Conservation (phyloP, 2,888 invertebrate species). For the Strigamia transsilvanica region DNA sequence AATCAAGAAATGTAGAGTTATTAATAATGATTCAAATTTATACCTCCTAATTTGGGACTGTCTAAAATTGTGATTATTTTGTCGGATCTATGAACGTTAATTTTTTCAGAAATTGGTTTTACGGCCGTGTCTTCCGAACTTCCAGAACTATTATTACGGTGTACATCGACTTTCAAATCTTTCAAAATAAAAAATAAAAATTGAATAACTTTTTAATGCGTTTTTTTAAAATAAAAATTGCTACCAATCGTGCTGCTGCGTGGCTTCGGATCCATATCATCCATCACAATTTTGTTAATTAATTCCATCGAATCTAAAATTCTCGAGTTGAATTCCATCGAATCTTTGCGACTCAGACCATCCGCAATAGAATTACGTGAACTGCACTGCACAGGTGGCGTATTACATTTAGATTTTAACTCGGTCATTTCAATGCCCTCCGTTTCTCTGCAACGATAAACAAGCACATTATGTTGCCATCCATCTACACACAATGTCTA, state of each 20-base stretch:
- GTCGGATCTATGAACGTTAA: slow-evolving; percentile 40
- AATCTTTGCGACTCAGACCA: slow-evolving; percentile 66
- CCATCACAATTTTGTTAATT: slow-evolving; percentile 59
- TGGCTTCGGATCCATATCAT: slow-evolving; percentile 58
- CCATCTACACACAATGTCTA: neutral
- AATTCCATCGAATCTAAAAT: slow-evolving; percentile 60
- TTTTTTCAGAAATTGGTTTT: slow-evolving; percentile 57
- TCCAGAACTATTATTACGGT: slow-evolving; percentile 70
- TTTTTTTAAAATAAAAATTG: slow-evolving; percentile 40
- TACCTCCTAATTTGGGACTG: slow-evolving; percentile 54
- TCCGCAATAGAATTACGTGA: slow-evolving; percentile 73
- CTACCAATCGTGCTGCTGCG: slow-evolving; percentile 72
- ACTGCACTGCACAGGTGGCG: slow-evolving; percentile 71
- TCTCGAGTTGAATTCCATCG: neutral
- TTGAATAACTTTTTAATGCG: neutral
- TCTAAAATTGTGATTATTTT: slow-evolving; percentile 2
- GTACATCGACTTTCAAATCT: slow-evolving; percentile 93
- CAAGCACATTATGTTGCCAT: too few relatives aligned
- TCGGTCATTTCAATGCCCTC: slow-evolving; percentile 87
- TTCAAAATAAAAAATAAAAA: slow-evolving; percentile 9
- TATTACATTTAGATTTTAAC: slow-evolving; percentile 65
- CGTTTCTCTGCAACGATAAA: slow-evolving; percentile 70
- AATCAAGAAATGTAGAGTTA: neutral
- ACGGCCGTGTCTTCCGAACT: slow-evolving; percentile 62
- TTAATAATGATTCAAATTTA: neutral